Evolutionary conservation across 2,113 vertebrate species (phyloP), one percentile per base, ranked within the genome.

Genomic region (Camelus dromedarius): DNA sequence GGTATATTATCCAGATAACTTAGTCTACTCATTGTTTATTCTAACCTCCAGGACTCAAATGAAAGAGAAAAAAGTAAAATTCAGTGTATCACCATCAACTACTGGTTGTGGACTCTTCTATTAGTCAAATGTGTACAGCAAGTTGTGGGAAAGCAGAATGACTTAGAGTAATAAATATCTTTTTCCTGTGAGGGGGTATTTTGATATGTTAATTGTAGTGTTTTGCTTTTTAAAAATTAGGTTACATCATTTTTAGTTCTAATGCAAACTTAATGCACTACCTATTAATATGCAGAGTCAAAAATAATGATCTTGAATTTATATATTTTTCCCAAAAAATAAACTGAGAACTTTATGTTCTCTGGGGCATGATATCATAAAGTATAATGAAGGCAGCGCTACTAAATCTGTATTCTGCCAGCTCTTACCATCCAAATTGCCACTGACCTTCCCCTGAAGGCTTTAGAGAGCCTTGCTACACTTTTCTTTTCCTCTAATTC

Each of bases 131-230:
- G 9, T 85, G 96, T 83, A 89, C 6, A 87, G 62, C 3, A 85
- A 97, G 95, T 95, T 89, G 30, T 70, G 89, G 92, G 77, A 94
- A 96, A 96, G 86, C 20, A 64, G 52, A 95, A 91, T 94, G 91
- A 95, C 77, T 92, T 85, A 96, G 60, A 96, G 24, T 28, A 94
- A 84, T 70, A 83, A 95, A 62, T 16, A 81, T 89, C 30, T 10
- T 81, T 94, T 92, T 86, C 38, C 9, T 86, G 32, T 83, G 60
- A 72, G 46, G 18, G 16, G 28, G 32, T 90, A 93, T 83, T 96
- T 96, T 70, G 42, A 67, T 89, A 82, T 50, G 73, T 66, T 95
- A 69, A 92, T 83, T 79, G 58, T 52, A 91, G 14, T 38, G 30
- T 79, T 92, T 92, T 94, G 58, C 13, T 93, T 96, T 94, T 96